Conservation (phyloP, 30 jellyfish, hydroid and myxozoan genomes). For the Haliclystus octoradiatus region DNA sequence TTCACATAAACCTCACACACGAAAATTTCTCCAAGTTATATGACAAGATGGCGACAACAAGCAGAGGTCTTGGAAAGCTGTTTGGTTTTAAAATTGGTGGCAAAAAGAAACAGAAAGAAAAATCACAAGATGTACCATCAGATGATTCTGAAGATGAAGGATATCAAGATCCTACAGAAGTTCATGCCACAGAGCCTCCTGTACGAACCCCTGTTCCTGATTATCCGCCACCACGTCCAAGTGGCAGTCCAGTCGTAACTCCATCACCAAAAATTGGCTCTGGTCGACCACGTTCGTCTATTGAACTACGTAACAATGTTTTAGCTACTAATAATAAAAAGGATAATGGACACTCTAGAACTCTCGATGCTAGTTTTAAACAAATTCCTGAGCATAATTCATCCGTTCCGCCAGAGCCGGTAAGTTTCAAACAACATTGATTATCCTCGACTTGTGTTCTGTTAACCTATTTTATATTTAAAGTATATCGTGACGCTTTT, state of each 20-base stretch:
- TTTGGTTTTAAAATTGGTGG: constrained; percentile 38
- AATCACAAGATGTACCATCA: constrained; percentile 29
- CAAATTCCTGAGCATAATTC: background rate
- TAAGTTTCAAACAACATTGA: too few relatives aligned
- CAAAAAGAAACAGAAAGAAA: constrained; percentile 43
- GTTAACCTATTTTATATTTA: too few relatives aligned
- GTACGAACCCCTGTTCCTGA: constrained; percentile 54
- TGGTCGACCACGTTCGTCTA: constrained; percentile 37
- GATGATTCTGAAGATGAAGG: constrained; percentile 88
- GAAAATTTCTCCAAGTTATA: too few relatives aligned
- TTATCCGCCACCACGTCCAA: constrained; percentile 86
- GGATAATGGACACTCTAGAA: background rate
- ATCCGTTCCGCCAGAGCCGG: background rate
- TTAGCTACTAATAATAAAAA: background rate
- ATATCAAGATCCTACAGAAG: constrained; percentile 74
- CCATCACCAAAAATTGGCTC: constrained; percentile 12
- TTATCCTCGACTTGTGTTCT: too few relatives aligned
- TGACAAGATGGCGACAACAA: constrained; percentile 44
- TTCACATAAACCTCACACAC: too few relatives aligned
- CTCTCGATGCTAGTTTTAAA: background rate
- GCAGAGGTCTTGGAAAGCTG: constrained; percentile 36
- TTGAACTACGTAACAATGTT: constrained; percentile 12
- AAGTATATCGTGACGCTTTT: too few relatives aligned
- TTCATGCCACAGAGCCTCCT: constrained; percentile 88
- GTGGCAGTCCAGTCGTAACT: background rate